phyloP scores from a whole-genome alignment of 2,888 invertebrate species.

The Brenthis ino region DNA sequence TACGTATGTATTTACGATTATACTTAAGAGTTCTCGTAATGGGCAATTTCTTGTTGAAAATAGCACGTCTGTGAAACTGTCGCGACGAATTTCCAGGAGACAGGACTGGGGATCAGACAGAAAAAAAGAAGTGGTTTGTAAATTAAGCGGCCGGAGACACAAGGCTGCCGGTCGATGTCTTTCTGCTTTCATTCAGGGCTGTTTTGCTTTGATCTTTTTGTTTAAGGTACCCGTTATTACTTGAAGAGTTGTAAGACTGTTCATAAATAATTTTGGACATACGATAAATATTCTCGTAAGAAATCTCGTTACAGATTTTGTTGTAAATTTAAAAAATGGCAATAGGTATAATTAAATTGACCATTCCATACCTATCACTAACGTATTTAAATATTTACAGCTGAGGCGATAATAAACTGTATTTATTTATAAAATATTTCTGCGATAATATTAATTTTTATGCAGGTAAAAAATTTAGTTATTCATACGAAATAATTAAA shows the following conservation, averaged over 20 bases:
- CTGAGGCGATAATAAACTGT: no score
- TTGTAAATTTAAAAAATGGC: no score
- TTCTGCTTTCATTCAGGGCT: constrained; percentile 52
- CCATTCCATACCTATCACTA: no score
- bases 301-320: no score
- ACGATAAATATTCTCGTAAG: no score
- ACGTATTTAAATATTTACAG: no score
- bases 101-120: constrained; percentile 58
- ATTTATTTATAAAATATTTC: no score
- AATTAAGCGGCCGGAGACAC: constrained; percentile 55
- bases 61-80: constrained; percentile 57
- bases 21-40: constrained; percentile 39
- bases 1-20: constrained; percentile 30
- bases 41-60: constrained; percentile 57
- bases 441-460: no score
- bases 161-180: constrained; percentile 41
- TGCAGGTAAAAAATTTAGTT: no score
- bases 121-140: constrained; percentile 63
- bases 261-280: background rate
- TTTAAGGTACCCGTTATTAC: constrained; percentile 14
- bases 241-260: background rate
- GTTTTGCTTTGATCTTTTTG: constrained; percentile 41
- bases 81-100: constrained; percentile 73
- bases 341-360: no score
- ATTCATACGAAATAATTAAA: no score